Evolutionary conservation across 2,888 invertebrate genomes (phyloP).

Genomic region (Tachina lurida): DNA sequence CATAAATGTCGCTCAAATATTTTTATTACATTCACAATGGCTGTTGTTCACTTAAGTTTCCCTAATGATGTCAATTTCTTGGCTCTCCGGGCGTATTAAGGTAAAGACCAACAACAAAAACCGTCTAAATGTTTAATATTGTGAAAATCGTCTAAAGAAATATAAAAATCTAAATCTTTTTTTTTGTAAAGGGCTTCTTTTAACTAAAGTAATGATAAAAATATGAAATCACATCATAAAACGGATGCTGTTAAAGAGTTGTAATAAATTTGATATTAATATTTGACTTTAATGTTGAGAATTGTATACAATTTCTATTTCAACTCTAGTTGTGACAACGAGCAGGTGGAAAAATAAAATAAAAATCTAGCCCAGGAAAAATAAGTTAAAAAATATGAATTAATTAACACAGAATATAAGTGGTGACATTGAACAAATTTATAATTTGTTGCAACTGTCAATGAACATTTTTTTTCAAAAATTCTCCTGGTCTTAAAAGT

Average conservation of each 20-base stretch:
- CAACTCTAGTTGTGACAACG: slow-evolving; percentile 1
- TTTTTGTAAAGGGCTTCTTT: slow-evolving; percentile 24
- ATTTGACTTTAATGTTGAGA: slow-evolving; percentile 41
- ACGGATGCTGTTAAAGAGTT: slow-evolving; percentile 67
- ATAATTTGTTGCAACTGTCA: too few relatives aligned
- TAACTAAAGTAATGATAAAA: neutral
- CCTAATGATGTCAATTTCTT: slow-evolving; percentile 61
- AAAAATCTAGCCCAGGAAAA: neutral
- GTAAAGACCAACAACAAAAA: slow-evolving; percentile 25
- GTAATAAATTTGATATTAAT: slow-evolving; percentile 50
- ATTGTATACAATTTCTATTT: neutral
- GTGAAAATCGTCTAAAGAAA: neutral
- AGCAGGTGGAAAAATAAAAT: slow-evolving; percentile 26
- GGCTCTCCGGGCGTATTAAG: slow-evolving; percentile 45
- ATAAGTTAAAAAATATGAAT: neutral
- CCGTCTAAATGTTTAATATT: slow-evolving; percentile 44
- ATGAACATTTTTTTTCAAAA: too few relatives aligned
- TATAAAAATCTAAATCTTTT: neutral
- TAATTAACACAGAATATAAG: neutral
- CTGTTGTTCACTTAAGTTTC: slow-evolving; percentile 56
- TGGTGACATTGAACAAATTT: too few relatives aligned
- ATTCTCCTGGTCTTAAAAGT: too few relatives aligned
- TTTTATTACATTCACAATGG: slow-evolving; percentile 77
- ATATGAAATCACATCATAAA: slow-evolving; percentile 52
- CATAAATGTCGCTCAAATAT: slow-evolving; percentile 78